Base-by-base conservation (phyloP, 1,140 invertebrate genomes). In the Bilobella aurantiaca region DNA sequence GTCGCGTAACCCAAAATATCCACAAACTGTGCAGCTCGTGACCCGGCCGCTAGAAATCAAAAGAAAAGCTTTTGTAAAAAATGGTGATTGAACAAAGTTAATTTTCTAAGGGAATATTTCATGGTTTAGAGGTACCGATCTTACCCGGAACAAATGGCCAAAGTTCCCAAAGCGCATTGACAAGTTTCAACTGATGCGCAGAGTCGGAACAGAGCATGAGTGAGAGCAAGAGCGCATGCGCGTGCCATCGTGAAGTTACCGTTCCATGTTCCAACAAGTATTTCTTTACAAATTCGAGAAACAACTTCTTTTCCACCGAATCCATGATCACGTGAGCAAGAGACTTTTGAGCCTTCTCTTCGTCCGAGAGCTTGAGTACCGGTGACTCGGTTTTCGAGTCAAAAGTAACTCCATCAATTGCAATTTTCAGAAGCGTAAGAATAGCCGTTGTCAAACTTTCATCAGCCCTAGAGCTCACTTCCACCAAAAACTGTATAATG, bases 1-100 rank as follows among this genome's bases (percentile, higher is more conserved):
- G 90, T 90, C 74, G 96, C 91, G 77, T 93, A 96, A 0, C 94
- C 95, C 0, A 98, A 81, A 0, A 98, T 79, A 78, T 98, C 95
- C 0, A 97, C 93, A 80, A 97, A 98, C 77, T 98, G 95, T 0
- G 91, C 87, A 1, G 93, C 93, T 78, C 96, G 92, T 0, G 90
- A 82, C 1, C 95, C 96, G 76, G 94, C 96, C 59, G 87, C 84
- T 53, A 53, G 25, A 53, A 12, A 53, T 53, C 14, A 42, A 42
- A 12, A 42, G 8, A n/a, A n/a, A n/a, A n/a, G n/a, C n/a, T n/a
- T n/a, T n/a, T n/a, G n/a, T n/a, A n/a, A n/a, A n/a, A n/a, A n/a
- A n/a, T n/a, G n/a, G n/a, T n/a, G n/a, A n/a, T n/a, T n/a, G n/a
- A n/a, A n/a, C n/a, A n/a, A n/a, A n/a, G n/a, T n/a, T n/a, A n/a